A percentile compares a stretch with the other conserved stretches of the same genome.
These are phyloP conservation scores for Excalfactoria chinensis DNA, from an alignment of 2,113 vertebrate genomes.

Conservation along the genomic window DNA sequence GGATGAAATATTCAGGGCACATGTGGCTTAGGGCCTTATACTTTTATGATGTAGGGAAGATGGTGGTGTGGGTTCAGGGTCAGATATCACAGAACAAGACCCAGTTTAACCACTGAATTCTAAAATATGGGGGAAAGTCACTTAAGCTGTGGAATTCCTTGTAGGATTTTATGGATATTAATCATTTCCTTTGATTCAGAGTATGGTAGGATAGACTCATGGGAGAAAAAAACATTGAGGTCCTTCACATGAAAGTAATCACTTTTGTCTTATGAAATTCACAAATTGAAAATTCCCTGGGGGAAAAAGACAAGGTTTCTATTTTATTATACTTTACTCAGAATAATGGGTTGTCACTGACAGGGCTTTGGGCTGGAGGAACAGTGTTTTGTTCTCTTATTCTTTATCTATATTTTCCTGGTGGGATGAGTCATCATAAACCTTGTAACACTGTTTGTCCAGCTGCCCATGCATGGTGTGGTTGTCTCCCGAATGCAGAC, in stretches of 20 bases:
- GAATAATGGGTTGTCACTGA: neutral
- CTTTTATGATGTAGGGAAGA: neutral
- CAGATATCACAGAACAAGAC: neutral
- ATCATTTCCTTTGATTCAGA: neutral
- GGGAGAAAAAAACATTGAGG: neutral
- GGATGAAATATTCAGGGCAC: neutral
- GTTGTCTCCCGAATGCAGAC: neutral
- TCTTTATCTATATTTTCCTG: neutral
- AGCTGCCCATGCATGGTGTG: fast-evolving
- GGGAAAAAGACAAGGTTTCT: neutral
- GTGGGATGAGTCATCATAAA: neutral
- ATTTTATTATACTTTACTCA: neutral
- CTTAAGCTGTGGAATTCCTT: neutral
- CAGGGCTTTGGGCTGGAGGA: fast-evolving
- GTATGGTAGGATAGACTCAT: neutral
- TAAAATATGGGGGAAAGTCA: neutral
- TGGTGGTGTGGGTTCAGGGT: neutral
- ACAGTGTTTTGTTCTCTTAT: neutral
- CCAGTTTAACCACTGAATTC: neutral
- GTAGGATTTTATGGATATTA: neutral
- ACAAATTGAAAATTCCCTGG: neutral
- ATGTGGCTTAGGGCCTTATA: neutral
- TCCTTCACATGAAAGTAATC: neutral
- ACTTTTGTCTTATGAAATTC: neutral
- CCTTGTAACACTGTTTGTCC: neutral